These are phyloP conservation scores for Drosophila ambigua DNA, from an alignment of 1,140 invertebrate species.

Conservation along the genomic window DNA sequence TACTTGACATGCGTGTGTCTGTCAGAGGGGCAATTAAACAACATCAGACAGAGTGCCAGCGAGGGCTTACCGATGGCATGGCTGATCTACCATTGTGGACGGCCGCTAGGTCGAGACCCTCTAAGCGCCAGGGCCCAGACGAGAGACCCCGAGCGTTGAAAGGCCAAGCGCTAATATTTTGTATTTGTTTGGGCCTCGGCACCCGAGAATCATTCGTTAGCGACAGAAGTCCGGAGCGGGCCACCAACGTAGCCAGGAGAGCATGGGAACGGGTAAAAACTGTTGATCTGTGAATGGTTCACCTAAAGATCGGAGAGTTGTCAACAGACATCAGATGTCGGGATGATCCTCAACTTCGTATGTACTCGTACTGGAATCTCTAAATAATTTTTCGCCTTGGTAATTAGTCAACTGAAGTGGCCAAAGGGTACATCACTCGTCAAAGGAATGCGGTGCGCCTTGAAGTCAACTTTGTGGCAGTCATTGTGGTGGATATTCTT, in stretches of 20 bases:
- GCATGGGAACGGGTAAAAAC: constrained; percentile 14
- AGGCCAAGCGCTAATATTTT: constrained; percentile 74
- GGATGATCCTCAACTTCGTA: neutral
- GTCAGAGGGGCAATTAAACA: constrained; percentile 76
- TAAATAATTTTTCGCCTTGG: constrained; percentile 26
- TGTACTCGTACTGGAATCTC: too few species aligned
- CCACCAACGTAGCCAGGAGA: constrained; percentile 35
- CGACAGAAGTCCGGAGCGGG: constrained; percentile 32
- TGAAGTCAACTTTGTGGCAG: constrained; percentile 41
- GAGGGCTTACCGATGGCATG: neutral
- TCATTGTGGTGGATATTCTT: constrained; percentile 5
- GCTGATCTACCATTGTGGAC: too few species aligned
- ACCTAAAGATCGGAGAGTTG: constrained; percentile 20
- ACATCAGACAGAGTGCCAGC: constrained; percentile 64
- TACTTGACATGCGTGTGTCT: constrained; percentile 75
- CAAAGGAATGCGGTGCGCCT: constrained; percentile 51
- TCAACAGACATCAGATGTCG: constrained; percentile 14
- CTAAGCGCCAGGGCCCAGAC: too few species aligned
- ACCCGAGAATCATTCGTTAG: constrained; percentile 27
- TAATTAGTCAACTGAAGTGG: constrained; percentile 79
- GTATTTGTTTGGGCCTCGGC: constrained; percentile 73
- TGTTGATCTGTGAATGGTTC: constrained; percentile 36
- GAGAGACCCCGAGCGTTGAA: constrained; percentile 56
- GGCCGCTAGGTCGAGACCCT: too few species aligned
- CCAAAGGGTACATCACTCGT: constrained; percentile 62